Evolutionary conservation across 2,888 invertebrate species (phyloP), one percentile per base, ranked within the genome.

Genomic region (Tortrix viridana): DNA sequence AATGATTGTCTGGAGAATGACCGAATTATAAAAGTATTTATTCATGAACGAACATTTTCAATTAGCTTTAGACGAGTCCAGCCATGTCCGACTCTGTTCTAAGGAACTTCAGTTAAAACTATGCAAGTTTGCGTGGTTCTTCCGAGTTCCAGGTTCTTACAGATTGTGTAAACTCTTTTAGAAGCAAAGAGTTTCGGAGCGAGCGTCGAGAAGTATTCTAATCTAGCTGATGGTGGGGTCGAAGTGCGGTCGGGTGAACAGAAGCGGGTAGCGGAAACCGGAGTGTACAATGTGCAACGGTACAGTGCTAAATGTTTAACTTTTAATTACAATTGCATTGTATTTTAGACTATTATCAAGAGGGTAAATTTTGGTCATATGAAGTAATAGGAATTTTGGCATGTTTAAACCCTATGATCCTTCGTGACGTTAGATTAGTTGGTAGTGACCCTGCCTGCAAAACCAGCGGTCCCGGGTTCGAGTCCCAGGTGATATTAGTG

Each of bases 121-220:
- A 60, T 49, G 60, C 53, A 62, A 67, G 60, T 63, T 57, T 38
- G 5, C 18, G 38, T n/a, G 44, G 58, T 41, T 55, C 53, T 56
- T 19, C 14, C 52, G 57, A 49, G 60, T 63, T 66, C 55, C 38
- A 12, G 26, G 56, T 47, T 46, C 38, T 50, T 20, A 38, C 43
- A 37, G 56, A 56, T 59, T 41, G 56, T 48, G 55, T 46, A 62
- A 60, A 66, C 60, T 50, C 43, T 47, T 53, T 50, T 43, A 50
- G 38, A 20, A 22, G 32, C 22, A 18, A 38, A n/a, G 26, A 55
- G 54, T 43, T 60, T 60, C 16, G 32, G 48, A 54, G 32, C 48
- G 43, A 43, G 22, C 32, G 16, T 58, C 52, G 38, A 48, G 47
- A 63, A 47, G 43, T 55, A 64, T 64, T 65, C 59, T 60, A 60